Conservation (phyloP, 2,888 invertebrate genomes). For the Cephonodes hylas region DNA sequence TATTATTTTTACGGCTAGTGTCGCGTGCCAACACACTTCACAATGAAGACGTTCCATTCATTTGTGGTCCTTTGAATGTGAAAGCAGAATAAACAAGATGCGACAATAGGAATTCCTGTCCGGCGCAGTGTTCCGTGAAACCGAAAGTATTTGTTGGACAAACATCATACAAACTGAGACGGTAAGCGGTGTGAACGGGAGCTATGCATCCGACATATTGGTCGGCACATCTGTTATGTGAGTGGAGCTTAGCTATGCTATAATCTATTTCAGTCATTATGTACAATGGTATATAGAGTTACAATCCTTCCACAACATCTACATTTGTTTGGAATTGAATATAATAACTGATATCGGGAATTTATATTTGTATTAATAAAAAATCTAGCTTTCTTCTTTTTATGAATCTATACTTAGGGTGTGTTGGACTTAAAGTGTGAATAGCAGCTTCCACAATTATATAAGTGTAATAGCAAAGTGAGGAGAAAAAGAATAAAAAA, state of each 20-base stretch:
- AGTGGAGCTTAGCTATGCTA: not conserved
- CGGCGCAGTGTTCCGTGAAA: not conserved
- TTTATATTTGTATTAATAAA: too few species aligned
- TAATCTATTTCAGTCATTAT: not conserved
- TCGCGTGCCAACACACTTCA: not conserved
- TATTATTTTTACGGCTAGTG: not conserved
- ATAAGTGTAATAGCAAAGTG: too few species aligned
- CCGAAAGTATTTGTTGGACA: slow-evolving; percentile 3
- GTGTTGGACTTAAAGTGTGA: too few species aligned
- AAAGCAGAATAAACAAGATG: not conserved
- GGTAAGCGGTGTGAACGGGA: not conserved
- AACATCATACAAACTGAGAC: not conserved
- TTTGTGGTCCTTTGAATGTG: not conserved
- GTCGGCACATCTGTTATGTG: not conserved
- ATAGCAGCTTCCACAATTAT: too few species aligned
- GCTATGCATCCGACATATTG: not conserved
- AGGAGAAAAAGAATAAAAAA: too few species aligned
- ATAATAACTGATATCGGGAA: too few species aligned
- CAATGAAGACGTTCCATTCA: not conserved
- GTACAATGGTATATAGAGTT: too few species aligned
- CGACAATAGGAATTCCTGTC: slow-evolving; percentile 4
- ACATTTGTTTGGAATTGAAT: too few species aligned
- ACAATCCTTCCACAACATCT: too few species aligned
- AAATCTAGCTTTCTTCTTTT: too few species aligned
- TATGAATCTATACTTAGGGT: too few species aligned